phyloP scores from a whole-genome alignment of 1,140 invertebrate species.

The Atta texana region DNA sequence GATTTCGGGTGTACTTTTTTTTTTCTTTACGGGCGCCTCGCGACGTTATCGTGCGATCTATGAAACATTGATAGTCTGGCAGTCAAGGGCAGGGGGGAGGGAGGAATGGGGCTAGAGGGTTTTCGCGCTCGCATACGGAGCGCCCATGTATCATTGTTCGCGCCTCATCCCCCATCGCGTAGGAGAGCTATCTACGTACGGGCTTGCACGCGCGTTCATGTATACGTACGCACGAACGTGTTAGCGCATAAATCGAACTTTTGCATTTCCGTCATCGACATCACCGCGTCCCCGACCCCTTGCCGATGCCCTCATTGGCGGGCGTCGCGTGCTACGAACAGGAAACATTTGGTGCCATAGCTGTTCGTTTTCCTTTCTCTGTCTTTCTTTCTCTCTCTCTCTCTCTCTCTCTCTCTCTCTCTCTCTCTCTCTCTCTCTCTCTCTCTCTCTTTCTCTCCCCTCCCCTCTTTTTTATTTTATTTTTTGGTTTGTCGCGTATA shows the following conservation, averaged over 20 bases:
- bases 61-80: constrained; percentile 76
- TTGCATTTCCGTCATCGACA: constrained; percentile 83
- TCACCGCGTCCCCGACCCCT: constrained; percentile 52
- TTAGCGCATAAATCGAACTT: constrained; percentile 84
- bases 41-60: constrained; percentile 71
- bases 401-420: background rate
- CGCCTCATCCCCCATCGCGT: constrained; percentile 65
- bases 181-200: constrained; percentile 40
- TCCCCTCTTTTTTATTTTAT: background rate
- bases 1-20: constrained; percentile 72
- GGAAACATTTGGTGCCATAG: constrained; percentile 71
- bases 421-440: background rate
- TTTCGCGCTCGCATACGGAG: constrained; percentile 70
- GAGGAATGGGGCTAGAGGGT: constrained; percentile 71
- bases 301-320: constrained; percentile 60
- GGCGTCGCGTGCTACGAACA: constrained; percentile 68
- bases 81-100: constrained; percentile 52
- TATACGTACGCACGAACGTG: constrained; percentile 61
- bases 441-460: too few relatives aligned
- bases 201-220: background rate
- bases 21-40: constrained; percentile 46
- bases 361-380: constrained; percentile 11
- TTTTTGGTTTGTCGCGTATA: constrained; percentile 49
- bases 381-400: background rate
- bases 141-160: constrained; percentile 74